Evolutionary conservation across 2,888 invertebrate genomes (phyloP).

Genomic region (Syritta pipiens): DNA sequence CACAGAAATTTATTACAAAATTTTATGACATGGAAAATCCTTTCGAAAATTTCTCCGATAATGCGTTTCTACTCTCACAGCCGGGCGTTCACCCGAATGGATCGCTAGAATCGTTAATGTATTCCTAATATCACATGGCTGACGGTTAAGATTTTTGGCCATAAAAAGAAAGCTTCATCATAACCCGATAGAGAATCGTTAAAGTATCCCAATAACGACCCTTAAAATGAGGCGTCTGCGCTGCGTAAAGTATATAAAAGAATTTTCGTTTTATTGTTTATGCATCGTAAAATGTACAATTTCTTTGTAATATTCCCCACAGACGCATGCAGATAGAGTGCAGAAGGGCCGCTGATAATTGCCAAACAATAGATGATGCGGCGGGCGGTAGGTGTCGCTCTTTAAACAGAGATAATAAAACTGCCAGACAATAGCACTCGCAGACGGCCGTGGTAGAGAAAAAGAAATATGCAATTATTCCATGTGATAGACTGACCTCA

Average conservation of each 20-base stretch:
- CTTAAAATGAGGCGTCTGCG: not conserved
- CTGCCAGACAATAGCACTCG: too few relatives aligned
- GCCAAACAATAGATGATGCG: not conserved
- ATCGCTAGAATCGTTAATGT: slow-evolving; percentile 43
- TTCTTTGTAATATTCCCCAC: slow-evolving; percentile 25
- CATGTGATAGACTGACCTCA: too few relatives aligned
- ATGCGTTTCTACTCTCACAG: slow-evolving; percentile 29
- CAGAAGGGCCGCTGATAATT: slow-evolving; percentile 3
- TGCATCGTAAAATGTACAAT: slow-evolving; percentile 46
- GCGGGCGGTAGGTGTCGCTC: not conserved
- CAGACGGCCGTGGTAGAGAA: too few relatives aligned
- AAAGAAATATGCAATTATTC: too few relatives aligned
- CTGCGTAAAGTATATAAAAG: slow-evolving; percentile 14
- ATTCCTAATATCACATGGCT: slow-evolving; percentile 59
- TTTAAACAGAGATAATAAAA: too few relatives aligned
- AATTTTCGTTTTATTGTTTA: slow-evolving; percentile 52
- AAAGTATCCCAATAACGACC: slow-evolving; percentile 10
- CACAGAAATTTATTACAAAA: slow-evolving; percentile 58
- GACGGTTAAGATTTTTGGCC: slow-evolving; percentile 48
- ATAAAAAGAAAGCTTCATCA: slow-evolving; percentile 19
- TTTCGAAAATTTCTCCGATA: slow-evolving; percentile 40
- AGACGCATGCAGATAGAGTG: slow-evolving; percentile 1
- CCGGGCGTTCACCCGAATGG: not conserved
- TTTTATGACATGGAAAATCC: slow-evolving; percentile 66
- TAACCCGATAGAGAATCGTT: slow-evolving; percentile 31